Evolutionary conservation across 2,797 vertebrate species (phyloP).

Genomic region (Poeciliopsis gracilis): DNA sequence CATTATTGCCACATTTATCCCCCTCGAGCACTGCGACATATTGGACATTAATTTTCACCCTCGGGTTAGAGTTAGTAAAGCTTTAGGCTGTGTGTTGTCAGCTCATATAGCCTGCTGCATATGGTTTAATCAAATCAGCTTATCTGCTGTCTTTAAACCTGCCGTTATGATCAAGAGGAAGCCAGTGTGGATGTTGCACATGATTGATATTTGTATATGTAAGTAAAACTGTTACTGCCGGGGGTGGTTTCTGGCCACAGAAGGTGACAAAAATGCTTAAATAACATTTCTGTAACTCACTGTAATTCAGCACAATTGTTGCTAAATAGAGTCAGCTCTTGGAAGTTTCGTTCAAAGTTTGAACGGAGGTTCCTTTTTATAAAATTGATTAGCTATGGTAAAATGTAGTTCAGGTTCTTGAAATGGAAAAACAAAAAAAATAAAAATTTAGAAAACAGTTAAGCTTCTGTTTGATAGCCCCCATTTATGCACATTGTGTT

Average conservation of each 20-base stretch:
- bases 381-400: slow-evolving; percentile 17
- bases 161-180: slow-evolving; percentile 20
- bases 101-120: slow-evolving; percentile 32
- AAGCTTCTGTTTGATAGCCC: neutral
- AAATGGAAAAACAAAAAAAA: neutral
- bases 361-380: slow-evolving; percentile 9
- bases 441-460: neutral
- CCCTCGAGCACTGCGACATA: slow-evolving; percentile 23
- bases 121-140: slow-evolving; percentile 28
- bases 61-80: slow-evolving; percentile 22
- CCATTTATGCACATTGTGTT: slow-evolving; percentile 15
- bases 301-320: slow-evolving; percentile 5
- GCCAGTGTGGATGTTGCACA: neutral
- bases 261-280: neutral
- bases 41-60: slow-evolving; percentile 44
- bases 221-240: slow-evolving; percentile 10
- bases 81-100: slow-evolving; percentile 29
- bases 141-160: neutral
- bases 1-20: slow-evolving; percentile 10
- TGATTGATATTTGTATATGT: slow-evolving; percentile 10
- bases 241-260: slow-evolving; percentile 5
- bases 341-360: neutral
- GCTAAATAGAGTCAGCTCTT: neutral
- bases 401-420: slow-evolving; percentile 1
- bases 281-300: neutral